Conservation (phyloP, 1,140 invertebrate species). For the Physella acuta region DNA sequence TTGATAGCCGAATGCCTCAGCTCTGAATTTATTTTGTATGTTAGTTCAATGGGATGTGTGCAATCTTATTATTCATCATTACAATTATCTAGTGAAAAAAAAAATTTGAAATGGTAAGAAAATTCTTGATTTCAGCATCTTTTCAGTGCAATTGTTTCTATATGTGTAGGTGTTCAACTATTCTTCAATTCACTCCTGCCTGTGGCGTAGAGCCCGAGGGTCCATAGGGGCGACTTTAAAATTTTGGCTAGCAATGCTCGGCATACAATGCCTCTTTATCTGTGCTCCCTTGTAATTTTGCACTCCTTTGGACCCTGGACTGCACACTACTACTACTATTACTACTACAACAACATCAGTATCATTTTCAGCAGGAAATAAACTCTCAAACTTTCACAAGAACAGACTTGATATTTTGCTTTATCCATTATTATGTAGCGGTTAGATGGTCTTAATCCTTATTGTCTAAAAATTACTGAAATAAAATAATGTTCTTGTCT, state of each 20-base stretch:
- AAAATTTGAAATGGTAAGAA: slow-evolving; percentile 15
- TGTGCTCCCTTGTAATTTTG: not conserved
- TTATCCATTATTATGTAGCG: too few species aligned
- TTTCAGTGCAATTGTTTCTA: slow-evolving; percentile 25
- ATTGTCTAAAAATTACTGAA: too few species aligned
- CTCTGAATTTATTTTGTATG: slow-evolving; percentile 10
- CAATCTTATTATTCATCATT: slow-evolving; percentile 19
- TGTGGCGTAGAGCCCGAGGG: slow-evolving; percentile 11
- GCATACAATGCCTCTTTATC: not conserved
- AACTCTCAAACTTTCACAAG: slow-evolving; percentile 24
- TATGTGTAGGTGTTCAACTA: slow-evolving; percentile 27
- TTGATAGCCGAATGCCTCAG: not conserved
- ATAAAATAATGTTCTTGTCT: too few species aligned
- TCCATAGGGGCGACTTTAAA: not conserved
- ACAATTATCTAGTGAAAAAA: slow-evolving; percentile 20
- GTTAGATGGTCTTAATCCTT: too few species aligned
- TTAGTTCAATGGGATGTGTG: slow-evolving; percentile 19
- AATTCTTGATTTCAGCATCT: slow-evolving; percentile 20
- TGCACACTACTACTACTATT: slow-evolving; percentile 14
- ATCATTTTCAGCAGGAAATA: slow-evolving; percentile 28
- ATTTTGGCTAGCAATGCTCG: not conserved
- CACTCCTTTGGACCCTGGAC: not conserved
- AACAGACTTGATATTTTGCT: too few species aligned
- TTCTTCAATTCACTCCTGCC: slow-evolving; percentile 23
- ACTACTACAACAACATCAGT: slow-evolving; percentile 19